phyloP scores from a whole-genome alignment of 2,797 vertebrate species.

The Pseudocheirus occidentalis region DNA sequence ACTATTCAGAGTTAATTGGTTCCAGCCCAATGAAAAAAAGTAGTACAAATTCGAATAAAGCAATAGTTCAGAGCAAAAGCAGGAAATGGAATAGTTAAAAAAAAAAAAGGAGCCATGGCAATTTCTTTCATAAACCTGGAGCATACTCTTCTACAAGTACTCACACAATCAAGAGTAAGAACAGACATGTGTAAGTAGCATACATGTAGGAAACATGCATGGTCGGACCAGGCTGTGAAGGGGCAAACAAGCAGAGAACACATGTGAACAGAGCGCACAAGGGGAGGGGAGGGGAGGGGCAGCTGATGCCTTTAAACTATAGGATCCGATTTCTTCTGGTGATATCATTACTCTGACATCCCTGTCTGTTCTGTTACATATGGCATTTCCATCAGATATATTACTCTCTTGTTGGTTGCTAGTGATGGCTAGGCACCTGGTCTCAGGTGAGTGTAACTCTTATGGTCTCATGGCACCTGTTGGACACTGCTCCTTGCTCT shows the following conservation, averaged over 20 bases:
- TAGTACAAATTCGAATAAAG: neutral
- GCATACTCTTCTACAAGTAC: neutral
- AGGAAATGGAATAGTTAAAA: neutral
- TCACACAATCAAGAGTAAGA: neutral
- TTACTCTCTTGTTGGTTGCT: neutral
- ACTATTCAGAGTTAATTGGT: conserved; percentile 2
- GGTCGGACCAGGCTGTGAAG: neutral
- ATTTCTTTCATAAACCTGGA: neutral
- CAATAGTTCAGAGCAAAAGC: neutral
- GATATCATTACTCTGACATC: neutral
- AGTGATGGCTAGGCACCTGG: neutral
- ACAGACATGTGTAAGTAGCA: neutral
- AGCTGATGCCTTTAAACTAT: neutral
- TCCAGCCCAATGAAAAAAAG: neutral
- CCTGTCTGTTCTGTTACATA: neutral
- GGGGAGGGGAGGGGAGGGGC: neutral
- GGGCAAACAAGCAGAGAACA: neutral
- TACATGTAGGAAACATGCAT: neutral
- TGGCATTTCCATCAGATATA: neutral
- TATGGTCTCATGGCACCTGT: neutral
- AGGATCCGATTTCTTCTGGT: neutral
- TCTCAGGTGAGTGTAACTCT: neutral
- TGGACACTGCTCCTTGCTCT: neutral
- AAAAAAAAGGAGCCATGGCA: neutral
- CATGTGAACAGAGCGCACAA: neutral